Percentiles rank a stretch among this genome's conserved stretches.
Conservation (phyloP, 2,888 invertebrate genomes). For the Dromius quadrimaculatus region DNA sequence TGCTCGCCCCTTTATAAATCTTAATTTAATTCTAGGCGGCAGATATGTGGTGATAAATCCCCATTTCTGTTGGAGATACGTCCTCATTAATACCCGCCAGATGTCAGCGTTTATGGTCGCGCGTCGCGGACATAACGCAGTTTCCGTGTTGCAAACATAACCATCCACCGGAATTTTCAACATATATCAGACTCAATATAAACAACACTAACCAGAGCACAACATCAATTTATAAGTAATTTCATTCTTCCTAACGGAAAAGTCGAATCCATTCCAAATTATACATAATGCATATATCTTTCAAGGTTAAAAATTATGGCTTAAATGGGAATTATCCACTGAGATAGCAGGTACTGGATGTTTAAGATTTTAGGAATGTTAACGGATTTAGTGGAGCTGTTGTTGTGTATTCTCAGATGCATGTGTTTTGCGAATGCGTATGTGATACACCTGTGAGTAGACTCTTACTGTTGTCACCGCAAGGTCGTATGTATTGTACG, state of each 20-base stretch:
- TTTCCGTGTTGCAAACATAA: slow-evolving; percentile 66
- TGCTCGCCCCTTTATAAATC: slow-evolving; percentile 61
- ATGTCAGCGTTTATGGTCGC: slow-evolving; percentile 64
- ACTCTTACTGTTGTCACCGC: slow-evolving; percentile 1
- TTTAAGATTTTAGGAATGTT: slow-evolving; percentile 28
- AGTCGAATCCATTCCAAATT: not conserved
- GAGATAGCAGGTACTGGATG: not conserved
- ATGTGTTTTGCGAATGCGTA: not conserved
- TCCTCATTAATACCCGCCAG: slow-evolving; percentile 68
- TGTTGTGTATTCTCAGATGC: not conserved
- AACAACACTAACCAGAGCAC: not conserved
- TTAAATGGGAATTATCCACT: not conserved
- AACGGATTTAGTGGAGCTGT: slow-evolving; percentile 35
- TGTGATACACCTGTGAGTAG: slow-evolving; percentile 39
- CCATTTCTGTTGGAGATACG: slow-evolving; percentile 67
- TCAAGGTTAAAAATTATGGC: slow-evolving; percentile 18
- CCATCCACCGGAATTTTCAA: slow-evolving; percentile 54
- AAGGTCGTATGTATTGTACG: slow-evolving; percentile 26
- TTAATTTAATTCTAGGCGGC: slow-evolving; percentile 65
- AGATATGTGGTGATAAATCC: slow-evolving; percentile 68
- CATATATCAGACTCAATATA: slow-evolving; percentile 25
- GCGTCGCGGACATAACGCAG: slow-evolving; percentile 65
- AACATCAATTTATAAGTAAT: too few relatives aligned
- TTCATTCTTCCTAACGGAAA: not conserved
- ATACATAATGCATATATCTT: slow-evolving; percentile 2